Base-by-base conservation (phyloP, 2,113 vertebrate species). In the Coptodon rendalli region DNA sequence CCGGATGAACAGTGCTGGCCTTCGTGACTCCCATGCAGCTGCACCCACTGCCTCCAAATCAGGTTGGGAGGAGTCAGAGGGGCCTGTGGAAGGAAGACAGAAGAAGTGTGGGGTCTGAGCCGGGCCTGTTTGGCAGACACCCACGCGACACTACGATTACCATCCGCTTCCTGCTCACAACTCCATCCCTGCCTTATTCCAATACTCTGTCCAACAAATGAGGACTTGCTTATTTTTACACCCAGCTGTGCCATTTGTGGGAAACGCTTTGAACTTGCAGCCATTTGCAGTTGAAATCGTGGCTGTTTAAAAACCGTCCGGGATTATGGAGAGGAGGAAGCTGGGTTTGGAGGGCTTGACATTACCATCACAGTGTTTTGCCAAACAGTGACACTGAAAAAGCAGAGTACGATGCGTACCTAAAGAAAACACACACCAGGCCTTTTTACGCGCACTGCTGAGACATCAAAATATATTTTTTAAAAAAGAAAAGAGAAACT, bases 111-210 rank as follows among this genome's bases (percentile, higher is more conserved):
- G 87, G 89, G 79, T 93, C 86, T 87, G 86, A 85, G 82, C 57
- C 34, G 48, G 82, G 63, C 52, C 36, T 27, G 38, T 76, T 80
- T 84, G 86, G 85, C 88, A 89, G 53, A 82, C 84, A 86, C 66
- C 36, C 61, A 56, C 83, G 78, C 27, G 45, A 80, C 66, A 24
- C 78, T n/a, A 50, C 56, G 34, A 93, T 91, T 92, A 93, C 92
- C 87, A 89, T 84, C 86, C 79, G 88, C 93, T 94, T 95, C 94
- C 94, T 95, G 90, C 89, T 93, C 89, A 85, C 80, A 84, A 78
- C 86, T 89, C 84, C 82, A 92, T 87, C 83, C 50, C 82, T 83
- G 88, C 85, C 83, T 80, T 84, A 90, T 89, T 95, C 93, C 87
- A 91, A 91, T 66, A 80, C 81, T 79, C 85, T 63, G 83, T 87